These are phyloP conservation scores for Mycalesis mineus DNA, from an alignment of 2,888 invertebrate genomes.

Conservation along the genomic window DNA sequence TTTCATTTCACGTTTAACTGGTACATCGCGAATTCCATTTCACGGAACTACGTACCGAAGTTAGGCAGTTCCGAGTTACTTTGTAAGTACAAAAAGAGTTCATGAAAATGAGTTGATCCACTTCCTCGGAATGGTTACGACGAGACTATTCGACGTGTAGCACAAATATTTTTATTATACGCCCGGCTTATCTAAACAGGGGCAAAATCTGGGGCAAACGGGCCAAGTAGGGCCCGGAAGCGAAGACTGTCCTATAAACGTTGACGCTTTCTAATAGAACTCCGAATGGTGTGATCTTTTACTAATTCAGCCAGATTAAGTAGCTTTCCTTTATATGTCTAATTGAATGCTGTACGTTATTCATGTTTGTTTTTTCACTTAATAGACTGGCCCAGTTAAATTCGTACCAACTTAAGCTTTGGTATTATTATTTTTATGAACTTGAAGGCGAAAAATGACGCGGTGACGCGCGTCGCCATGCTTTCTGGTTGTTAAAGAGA, in stretches of 20 bases:
- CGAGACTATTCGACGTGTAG: conserved; percentile 12
- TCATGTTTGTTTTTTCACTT: too few relatives aligned
- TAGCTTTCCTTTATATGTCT: conserved; percentile 33
- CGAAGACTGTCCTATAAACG: conserved; percentile 33
- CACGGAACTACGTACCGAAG: background rate
- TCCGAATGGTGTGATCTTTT: conserved; percentile 30
- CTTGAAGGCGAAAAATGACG: too few relatives aligned
- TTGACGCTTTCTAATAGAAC: conserved; percentile 33
- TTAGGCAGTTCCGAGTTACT: background rate
- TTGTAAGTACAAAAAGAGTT: background rate
- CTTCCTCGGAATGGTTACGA: conserved; percentile 7
- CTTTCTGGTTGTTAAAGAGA: too few relatives aligned
- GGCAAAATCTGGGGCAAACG: conserved; percentile 26
- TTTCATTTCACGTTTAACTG: background rate
- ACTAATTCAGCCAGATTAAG: conserved; percentile 33
- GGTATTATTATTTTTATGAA: too few relatives aligned
- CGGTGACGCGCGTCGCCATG: too few relatives aligned
- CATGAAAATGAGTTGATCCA: conserved; percentile 3
- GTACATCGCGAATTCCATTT: background rate
- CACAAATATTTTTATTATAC: conserved; percentile 19
- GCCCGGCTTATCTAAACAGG: conserved; percentile 22
- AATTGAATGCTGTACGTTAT: conserved; percentile 28
- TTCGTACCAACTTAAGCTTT: too few relatives aligned
- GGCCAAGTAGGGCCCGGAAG: conserved; percentile 28
- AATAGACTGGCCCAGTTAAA: background rate